Conservation (phyloP, 2,113 vertebrate genomes). For the Neodontobutis hainanensis region DNA sequence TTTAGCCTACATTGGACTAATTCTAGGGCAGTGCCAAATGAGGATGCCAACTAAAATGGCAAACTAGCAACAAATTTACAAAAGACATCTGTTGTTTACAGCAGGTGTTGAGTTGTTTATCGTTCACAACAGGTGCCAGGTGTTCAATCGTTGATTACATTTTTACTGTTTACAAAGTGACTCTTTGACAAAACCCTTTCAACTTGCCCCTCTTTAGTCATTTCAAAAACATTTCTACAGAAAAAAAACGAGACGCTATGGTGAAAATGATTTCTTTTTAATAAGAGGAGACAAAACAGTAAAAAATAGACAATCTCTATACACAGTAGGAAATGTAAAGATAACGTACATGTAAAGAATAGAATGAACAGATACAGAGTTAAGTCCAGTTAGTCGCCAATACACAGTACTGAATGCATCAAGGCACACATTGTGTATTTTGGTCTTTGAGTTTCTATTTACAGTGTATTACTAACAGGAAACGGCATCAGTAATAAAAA, state of each 20-base stretch:
- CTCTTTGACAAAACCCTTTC: no score
- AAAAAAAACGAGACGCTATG: neutral
- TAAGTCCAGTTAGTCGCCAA: constrained; percentile 76
- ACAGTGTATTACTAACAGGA: constrained; percentile 68
- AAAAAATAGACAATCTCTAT: constrained; percentile 78
- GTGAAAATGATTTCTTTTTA: constrained; percentile 57
- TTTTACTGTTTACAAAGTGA: no score
- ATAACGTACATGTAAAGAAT: constrained; percentile 58
- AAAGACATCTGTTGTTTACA: no score
- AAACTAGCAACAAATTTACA: no score
- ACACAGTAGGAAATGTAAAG: constrained; percentile 72
- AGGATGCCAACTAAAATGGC: no score
- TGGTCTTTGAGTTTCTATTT: constrained; percentile 74
- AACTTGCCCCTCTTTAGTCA: no score
- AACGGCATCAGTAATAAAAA: constrained; percentile 60
- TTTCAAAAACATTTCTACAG: neutral
- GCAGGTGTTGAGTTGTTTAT: no score
- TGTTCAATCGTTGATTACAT: no score
- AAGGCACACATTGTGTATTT: constrained; percentile 76
- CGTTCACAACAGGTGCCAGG: no score
- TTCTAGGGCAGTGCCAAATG: no score
- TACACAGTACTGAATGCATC: constrained; percentile 71
- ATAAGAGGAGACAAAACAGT: constrained; percentile 68
- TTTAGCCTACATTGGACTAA: no score
- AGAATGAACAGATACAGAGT: constrained; percentile 60